Evolutionary conservation across 2,113 vertebrate genomes (phyloP).

Genomic region (Panurus biarmicus): DNA sequence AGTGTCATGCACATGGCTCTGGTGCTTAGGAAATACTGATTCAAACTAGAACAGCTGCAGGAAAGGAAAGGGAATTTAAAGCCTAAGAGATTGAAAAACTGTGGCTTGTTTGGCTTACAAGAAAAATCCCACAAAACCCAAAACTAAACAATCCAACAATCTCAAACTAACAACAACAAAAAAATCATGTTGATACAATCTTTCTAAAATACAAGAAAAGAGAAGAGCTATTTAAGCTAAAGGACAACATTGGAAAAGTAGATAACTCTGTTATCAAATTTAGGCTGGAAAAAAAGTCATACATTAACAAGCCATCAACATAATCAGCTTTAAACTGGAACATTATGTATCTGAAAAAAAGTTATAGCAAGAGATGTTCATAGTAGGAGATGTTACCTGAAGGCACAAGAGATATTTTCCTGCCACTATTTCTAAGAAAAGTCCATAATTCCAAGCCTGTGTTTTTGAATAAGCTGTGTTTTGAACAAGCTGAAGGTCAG

Average conservation of each 20-base stretch:
- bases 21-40: not conserved
- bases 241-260: not conserved
- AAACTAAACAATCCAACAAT: not conserved
- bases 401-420: not conserved
- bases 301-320: not conserved
- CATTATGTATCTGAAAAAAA: not conserved
- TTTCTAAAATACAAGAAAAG: not conserved
- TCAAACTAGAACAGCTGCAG: conserved; percentile 5
- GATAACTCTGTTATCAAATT: not conserved
- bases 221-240: not conserved
- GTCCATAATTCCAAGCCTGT: not conserved
- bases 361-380: not conserved
- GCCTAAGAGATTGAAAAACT: not conserved
- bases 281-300: not conserved
- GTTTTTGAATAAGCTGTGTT: not conserved
- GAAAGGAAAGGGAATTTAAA: not conserved
- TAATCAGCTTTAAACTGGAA: not conserved
- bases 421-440: not conserved
- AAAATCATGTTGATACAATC: not conserved
- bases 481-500: not conserved
- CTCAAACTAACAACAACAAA: not conserved
- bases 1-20: not conserved
- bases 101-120: not conserved
- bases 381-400: not conserved
- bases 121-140: not conserved